A percentile compares a stretch with the other conserved stretches of the same genome.
phyloP scores from a whole-genome alignment of 1,140 invertebrate genomes.

The Anoplophora glabripennis region DNA sequence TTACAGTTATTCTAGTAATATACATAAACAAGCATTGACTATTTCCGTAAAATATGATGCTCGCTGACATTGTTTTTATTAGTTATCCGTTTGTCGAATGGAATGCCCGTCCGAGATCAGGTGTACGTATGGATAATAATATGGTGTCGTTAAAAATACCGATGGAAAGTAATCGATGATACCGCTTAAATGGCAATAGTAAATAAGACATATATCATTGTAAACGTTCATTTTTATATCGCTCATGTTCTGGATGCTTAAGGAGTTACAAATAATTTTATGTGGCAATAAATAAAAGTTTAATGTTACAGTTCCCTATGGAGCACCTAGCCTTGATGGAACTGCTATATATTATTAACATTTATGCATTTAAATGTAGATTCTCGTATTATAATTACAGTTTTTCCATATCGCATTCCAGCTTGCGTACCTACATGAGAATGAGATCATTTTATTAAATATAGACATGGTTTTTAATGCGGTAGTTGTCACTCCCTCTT shows the following conservation, averaged over 20 bases:
- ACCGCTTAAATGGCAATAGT: slow-evolving; percentile 11
- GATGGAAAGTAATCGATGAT: slow-evolving; percentile 14
- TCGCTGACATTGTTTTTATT: too few species aligned
- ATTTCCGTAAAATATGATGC: too few species aligned
- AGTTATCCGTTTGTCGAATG: not conserved
- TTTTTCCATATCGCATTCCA: not conserved
- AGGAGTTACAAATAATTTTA: slow-evolving; percentile 13
- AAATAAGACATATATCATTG: slow-evolving; percentile 17
- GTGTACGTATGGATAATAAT: slow-evolving; percentile 6
- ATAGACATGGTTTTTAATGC: not conserved
- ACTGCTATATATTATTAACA: not conserved
- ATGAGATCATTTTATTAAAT: slow-evolving; percentile 5
- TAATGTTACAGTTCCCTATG: slow-evolving; percentile 13
- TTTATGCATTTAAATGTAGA: not conserved
- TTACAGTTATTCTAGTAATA: too few species aligned
- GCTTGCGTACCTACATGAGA: not conserved
- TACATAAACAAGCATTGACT: too few species aligned
- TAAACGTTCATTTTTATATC: slow-evolving; percentile 13
- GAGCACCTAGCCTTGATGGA: not conserved
- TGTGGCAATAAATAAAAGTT: slow-evolving; percentile 11
- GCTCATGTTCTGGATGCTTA: not conserved
- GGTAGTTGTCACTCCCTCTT: not conserved
- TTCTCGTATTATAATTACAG: slow-evolving; percentile 5
- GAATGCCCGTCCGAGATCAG: slow-evolving; percentile 9
- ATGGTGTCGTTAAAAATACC: slow-evolving; percentile 6